Evolutionary conservation across 2,113 vertebrate species (phyloP), one percentile per base, ranked within the genome.

Genomic region (Morone chrysops): DNA sequence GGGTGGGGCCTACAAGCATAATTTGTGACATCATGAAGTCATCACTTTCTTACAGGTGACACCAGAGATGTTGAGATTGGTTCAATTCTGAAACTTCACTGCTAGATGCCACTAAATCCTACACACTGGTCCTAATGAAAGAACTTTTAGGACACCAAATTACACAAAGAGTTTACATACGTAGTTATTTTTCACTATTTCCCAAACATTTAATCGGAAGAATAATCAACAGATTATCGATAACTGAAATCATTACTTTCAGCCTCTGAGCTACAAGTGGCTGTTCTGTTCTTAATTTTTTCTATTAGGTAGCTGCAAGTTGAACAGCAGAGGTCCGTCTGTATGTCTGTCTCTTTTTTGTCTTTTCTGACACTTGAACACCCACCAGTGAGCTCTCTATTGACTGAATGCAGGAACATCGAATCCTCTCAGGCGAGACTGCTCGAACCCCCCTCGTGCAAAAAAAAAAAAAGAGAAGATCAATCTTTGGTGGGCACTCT

Each of bases 401-500:
- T 40, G 82, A 85, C 74, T 66, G 54, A 75, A 66, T 0, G 13
- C 70, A 79, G 54, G 60, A 65, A 72, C 81, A 83, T 63, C 8
- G 9, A 78, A 75, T 76, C 67, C 67, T 80, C 79, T 88, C 43
- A 69, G 67, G 67, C 14, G 2, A 80, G 43, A 47, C 82, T 0
- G 73, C 2, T 16, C 7, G 4, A 1, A 25, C 47, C 65, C 17
- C 10, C 7, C 5, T n/a, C 10, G 0, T 5, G 2, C 0, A 17
- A 8, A 4, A 38, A 31, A 43, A 13, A 5, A 48, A 41, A 22
- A 11, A 41, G 17, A 13, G 11, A 0, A 43, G 72, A 75, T 85
- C 85, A 74, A 87, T 90, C 72, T 70, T 16, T 0, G 75, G 69
- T 0, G 10, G 74, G 83, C 70, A 10, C 62, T 40, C 63, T 80